Evolutionary conservation across 2,797 vertebrate species (phyloP).

Genomic region (Typhlichthys eigenmanni): DNA sequence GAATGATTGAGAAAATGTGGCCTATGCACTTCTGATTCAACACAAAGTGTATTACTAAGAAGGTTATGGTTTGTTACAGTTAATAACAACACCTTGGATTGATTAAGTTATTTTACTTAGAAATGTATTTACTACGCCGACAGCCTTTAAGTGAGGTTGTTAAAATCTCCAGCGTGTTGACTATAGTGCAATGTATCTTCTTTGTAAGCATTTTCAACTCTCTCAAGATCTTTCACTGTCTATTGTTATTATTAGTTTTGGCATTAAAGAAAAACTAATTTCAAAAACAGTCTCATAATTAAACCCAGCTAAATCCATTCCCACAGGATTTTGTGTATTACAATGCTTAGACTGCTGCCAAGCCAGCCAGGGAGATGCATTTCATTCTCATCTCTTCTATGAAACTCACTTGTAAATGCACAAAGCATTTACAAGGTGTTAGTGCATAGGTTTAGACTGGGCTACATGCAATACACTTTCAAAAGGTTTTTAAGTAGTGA

Average conservation of each 20-base stretch:
- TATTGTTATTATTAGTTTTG: conserved; percentile 76
- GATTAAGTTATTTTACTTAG: too few relatives aligned
- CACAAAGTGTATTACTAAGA: too few relatives aligned
- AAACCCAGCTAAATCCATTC: conserved; percentile 62
- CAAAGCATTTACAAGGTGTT: not conserved
- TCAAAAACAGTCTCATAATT: conserved; percentile 69
- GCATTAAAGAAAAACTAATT: conserved; percentile 63
- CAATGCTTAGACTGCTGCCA: conserved; percentile 28
- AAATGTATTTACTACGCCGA: too few relatives aligned
- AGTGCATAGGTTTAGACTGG: too few relatives aligned
- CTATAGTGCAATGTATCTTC: conserved; percentile 7
- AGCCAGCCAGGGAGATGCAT: conserved; percentile 22
- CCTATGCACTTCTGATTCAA: too few relatives aligned
- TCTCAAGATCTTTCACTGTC: conserved; percentile 66
- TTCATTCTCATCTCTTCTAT: conserved; percentile 5
- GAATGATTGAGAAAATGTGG: too few relatives aligned
- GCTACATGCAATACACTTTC: too few relatives aligned
- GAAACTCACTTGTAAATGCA: conserved; percentile 29
- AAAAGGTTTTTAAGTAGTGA: too few relatives aligned
- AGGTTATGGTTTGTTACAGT: too few relatives aligned
- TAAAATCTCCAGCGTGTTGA: too few relatives aligned
- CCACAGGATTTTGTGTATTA: conserved; percentile 27
- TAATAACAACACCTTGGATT: too few relatives aligned
- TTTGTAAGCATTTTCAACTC: conserved; percentile 53
- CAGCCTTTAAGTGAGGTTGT: too few relatives aligned